Conservation (phyloP, 2,888 invertebrate genomes). For the Sceliomorpha sp. region DNA sequence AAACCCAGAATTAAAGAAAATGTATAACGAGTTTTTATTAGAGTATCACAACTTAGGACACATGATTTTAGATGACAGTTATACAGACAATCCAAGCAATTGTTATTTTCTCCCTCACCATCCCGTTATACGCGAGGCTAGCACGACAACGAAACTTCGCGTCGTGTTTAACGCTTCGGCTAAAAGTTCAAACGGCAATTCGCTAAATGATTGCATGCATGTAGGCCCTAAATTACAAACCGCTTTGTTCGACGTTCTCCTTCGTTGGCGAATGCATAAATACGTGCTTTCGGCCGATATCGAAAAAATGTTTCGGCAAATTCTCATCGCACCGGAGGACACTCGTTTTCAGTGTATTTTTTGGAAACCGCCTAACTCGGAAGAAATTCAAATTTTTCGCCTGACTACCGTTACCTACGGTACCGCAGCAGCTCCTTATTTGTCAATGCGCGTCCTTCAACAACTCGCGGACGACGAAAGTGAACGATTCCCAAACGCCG, state of each 20-base stretch:
- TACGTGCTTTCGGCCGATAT: slow-evolving; percentile 10
- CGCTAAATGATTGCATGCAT: slow-evolving; percentile 32
- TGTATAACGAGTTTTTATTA: slow-evolving; percentile 6
- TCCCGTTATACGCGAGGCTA: slow-evolving; percentile 23
- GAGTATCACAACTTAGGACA: slow-evolving; percentile 24
- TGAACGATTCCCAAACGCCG: slow-evolving; percentile 1
- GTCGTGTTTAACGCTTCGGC: slow-evolving; percentile 30
- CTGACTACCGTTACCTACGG: slow-evolving; percentile 20
- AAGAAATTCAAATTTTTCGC: too few relatives aligned
- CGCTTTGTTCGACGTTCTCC: slow-evolving; percentile 14
- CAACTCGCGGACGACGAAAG: slow-evolving; percentile 20
- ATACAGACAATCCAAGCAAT: background rate
- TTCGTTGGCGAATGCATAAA: slow-evolving; percentile 12
- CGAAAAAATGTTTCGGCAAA: slow-evolving; percentile 23
- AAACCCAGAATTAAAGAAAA: too few relatives aligned
- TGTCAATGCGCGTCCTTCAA: slow-evolving; percentile 11
- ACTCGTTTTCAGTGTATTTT: slow-evolving; percentile 22
- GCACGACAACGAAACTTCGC: too few relatives aligned
- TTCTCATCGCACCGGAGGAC: slow-evolving; percentile 22
- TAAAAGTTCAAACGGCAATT: slow-evolving; percentile 12
- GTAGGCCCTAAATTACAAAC: slow-evolving; percentile 25
- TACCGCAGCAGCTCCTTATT: slow-evolving; percentile 15
- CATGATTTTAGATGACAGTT: slow-evolving; percentile 3
- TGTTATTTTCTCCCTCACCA: slow-evolving; percentile 25
- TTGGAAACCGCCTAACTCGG: slow-evolving; percentile 19